Conservation (phyloP, 2,888 invertebrate genomes). For the Seladonia tumulorum region DNA sequence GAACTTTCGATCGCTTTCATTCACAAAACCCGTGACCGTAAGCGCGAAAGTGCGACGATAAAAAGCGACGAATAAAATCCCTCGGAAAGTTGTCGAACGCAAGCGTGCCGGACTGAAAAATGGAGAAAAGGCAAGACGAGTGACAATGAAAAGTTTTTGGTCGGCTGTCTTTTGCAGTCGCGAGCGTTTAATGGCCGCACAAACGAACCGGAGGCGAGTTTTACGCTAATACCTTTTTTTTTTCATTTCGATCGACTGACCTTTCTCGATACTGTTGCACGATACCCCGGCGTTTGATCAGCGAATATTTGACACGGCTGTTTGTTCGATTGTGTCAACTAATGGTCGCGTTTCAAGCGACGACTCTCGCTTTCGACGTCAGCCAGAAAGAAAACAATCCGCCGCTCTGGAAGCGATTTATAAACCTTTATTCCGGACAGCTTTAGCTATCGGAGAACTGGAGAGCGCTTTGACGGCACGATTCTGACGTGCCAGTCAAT, state of each 20-base stretch:
- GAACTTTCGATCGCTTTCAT: not conserved
- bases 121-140: not conserved
- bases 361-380: conserved; percentile 20
- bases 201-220: not conserved
- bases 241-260: conserved; percentile 5
- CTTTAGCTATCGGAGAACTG: not conserved
- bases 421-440: not conserved
- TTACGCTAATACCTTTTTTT: conserved; percentile 22
- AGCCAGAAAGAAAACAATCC: conserved; percentile 24
- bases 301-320: conserved; percentile 15
- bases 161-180: not conserved
- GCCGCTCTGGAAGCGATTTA: conserved; percentile 6
- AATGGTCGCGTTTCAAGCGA: conserved; percentile 12
- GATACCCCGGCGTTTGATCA: conserved; percentile 18
- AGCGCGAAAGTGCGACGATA: not conserved
- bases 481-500: conserved; percentile 5
- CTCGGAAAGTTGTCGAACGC: not conserved
- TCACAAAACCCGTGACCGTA: not conserved
- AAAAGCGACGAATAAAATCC: not conserved
- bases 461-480: conserved; percentile 1
- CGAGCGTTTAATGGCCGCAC: not conserved
- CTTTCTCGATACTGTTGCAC: conserved; percentile 21
- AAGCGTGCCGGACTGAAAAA: not conserved
- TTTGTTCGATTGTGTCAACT: conserved; percentile 24
- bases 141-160: conserved; percentile 17